phyloP scores from a whole-genome alignment of 1,140 invertebrate species.

The Drosophila hydei region DNA sequence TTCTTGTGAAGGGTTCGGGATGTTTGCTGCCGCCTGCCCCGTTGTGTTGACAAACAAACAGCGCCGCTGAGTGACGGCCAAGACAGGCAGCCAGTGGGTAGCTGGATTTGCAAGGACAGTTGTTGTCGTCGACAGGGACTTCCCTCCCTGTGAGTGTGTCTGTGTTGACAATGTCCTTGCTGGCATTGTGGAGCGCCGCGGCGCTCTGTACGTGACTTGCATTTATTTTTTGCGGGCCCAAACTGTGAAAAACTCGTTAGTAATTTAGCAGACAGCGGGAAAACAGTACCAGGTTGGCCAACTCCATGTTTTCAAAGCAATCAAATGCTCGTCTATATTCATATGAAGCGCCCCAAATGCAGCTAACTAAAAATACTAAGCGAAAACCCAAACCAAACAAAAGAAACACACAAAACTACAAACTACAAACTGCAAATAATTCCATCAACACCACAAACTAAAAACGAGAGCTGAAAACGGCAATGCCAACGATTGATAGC shows the following conservation, averaged over 20 bases:
- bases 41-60: conserved; percentile 79
- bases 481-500: conserved; percentile 78
- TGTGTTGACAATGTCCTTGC: conserved; percentile 81
- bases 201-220: conserved; percentile 70
- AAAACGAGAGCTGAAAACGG: conserved; percentile 48
- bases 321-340: conserved; percentile 74
- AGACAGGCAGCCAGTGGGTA: conserved; percentile 55
- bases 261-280: conserved; percentile 64
- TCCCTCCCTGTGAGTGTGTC: conserved; percentile 20
- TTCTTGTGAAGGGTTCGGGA: conserved; percentile 22
- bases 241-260: conserved; percentile 72
- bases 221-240: conserved; percentile 59
- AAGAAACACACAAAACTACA: background rate
- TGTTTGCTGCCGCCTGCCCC: conserved; percentile 17
- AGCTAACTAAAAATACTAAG: conserved; percentile 38
- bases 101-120: conserved; percentile 31
- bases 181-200: conserved; percentile 45
- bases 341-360: conserved; percentile 45
- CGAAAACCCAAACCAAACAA: conserved; percentile 1
- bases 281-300: conserved; percentile 4
- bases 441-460: conserved; percentile 66
- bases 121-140: conserved; percentile 32
- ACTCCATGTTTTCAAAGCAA: conserved; percentile 66
- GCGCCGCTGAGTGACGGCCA: conserved; percentile 72
- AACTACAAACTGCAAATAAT: conserved; percentile 75